Evolutionary conservation across 2,113 vertebrate species (phyloP), one percentile per base, ranked within the genome.

Genomic region (Pitta sordida): DNA sequence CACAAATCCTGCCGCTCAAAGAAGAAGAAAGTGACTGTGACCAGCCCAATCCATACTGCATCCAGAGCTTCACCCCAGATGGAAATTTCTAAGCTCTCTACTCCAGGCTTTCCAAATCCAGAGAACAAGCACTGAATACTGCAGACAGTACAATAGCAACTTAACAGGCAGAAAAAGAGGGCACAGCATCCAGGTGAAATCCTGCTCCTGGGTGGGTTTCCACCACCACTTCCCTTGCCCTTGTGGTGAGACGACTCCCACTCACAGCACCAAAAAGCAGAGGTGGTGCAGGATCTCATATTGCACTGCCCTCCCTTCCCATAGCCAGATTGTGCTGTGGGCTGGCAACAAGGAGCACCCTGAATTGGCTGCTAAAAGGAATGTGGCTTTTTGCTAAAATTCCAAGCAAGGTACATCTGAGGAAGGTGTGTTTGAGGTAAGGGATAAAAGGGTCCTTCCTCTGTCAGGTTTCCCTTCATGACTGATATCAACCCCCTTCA

Each of bases 231-330:
- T 12, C 34, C n/a, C 46, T 62, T 52, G 48, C 11, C 56, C 48
- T 58, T n/a, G 26, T 0, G 0, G 26, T 18, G 26, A 68, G 56
- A 51, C 2, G 0, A 46, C 17, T 86, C 56, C 34, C 18, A n/a
- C 13, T 5, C 1, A 43, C n/a, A 51, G 41, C 52, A 53, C 32
- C 0, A 2, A 73, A 34, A 44, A 39, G 49, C 0, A 0, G 27
- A 49, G 2, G 2, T 36, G 30, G 23, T 73, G 20, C 48, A 48
- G 32, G 32, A 32, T 20, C 18, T 27, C 30, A 43, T 4, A 11
- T 59, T 30, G 51, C 8, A 5, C 29, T 7, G 1, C 29, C 46
- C 19, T 62, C 39, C 24, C 27, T 55, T 43, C 63, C 48, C 43
- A 78, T 53, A 70, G 29, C 16, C 65, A 49, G 39, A 15, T 10